These are phyloP conservation scores for Chloroceryle aenea DNA, from an alignment of 2,113 vertebrate species.

Conservation along the genomic window DNA sequence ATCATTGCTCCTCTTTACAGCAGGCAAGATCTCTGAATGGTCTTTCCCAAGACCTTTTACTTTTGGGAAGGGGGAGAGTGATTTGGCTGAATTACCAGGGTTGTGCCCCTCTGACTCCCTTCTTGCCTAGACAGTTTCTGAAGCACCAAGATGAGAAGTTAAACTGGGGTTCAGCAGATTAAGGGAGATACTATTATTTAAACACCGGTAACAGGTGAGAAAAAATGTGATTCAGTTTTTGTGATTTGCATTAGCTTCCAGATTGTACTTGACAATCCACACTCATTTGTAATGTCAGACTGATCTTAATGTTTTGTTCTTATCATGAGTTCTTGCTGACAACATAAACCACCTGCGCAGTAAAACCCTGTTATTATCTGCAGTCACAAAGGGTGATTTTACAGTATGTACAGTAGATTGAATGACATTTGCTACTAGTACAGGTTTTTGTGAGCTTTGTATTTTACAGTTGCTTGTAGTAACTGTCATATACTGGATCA, in stretches of 20 bases:
- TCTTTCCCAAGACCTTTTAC: neutral
- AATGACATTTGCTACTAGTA: neutral
- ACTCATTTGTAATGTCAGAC: neutral
- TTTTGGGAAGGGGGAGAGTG: neutral
- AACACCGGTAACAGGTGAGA: neutral
- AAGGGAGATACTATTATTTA: neutral
- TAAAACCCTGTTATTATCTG: neutral
- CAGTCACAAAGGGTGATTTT: neutral
- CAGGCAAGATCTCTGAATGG: neutral
- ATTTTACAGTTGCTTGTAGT: conserved; percentile 1
- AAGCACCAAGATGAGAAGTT: neutral
- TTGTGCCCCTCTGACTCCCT: neutral
- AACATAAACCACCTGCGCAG: neutral
- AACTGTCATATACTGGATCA: neutral
- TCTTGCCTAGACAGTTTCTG: neutral
- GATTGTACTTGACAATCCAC: neutral
- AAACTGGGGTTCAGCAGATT: neutral
- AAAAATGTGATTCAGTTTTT: neutral
- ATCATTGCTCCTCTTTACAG: neutral
- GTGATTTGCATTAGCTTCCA: neutral
- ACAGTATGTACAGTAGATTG: neutral
- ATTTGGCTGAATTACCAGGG: neutral
- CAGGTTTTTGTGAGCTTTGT: neutral
- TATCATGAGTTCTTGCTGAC: neutral
- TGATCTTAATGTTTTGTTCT: neutral